phyloP scores from a whole-genome alignment of 2,888 invertebrate species.

The Phyto melanocephala region DNA sequence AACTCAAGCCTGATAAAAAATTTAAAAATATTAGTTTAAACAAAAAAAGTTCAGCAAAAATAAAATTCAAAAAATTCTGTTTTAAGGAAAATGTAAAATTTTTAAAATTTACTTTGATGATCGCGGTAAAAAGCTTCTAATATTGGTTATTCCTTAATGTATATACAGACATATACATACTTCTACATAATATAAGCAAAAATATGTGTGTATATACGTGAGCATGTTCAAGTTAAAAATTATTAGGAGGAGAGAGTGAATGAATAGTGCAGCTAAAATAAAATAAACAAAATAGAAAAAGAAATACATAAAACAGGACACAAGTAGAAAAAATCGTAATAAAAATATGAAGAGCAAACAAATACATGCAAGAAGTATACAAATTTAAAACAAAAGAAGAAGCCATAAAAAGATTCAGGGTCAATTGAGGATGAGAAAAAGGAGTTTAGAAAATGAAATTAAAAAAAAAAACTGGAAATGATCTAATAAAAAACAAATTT shows the following conservation, averaged over 20 bases:
- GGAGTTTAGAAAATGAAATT: neutral
- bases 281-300: neutral
- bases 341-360: neutral
- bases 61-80: no score
- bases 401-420: slow-evolving; percentile 4
- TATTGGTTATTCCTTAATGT: no score
- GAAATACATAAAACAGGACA: slow-evolving; percentile 22
- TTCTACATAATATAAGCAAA: no score
- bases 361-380: neutral
- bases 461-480: no score
- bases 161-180: no score
- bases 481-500: no score
- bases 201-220: neutral
- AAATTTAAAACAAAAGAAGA: neutral
- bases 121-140: no score
- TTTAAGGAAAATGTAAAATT: no score
- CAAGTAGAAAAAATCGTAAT: slow-evolving; percentile 6
- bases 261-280: neutral
- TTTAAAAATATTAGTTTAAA: no score
- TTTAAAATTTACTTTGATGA: no score
- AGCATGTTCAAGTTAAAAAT: neutral
- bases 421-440: neutral
- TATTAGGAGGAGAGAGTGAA: neutral
- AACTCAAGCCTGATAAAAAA: no score
- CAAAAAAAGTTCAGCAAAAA: no score